Evolutionary conservation across 1,140 invertebrate genomes (phyloP).

Genomic region (Drosophila repleta): DNA sequence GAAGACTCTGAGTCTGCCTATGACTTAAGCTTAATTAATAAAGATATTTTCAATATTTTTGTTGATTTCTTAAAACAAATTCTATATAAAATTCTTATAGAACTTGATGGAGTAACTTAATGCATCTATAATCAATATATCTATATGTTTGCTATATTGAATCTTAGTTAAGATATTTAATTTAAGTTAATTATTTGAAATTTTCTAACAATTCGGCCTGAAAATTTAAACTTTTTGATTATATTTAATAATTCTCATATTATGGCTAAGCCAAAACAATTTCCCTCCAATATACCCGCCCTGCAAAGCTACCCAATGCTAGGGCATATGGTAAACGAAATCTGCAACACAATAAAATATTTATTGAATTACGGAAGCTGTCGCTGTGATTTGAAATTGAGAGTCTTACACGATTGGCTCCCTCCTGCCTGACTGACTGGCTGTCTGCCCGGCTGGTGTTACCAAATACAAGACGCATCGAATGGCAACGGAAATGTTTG

Average conservation of each 20-base stretch:
- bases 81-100: too few relatives aligned
- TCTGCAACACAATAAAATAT: slow-evolving; percentile 68
- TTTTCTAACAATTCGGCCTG: too few relatives aligned
- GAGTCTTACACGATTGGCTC: slow-evolving; percentile 30
- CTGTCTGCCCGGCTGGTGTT: slow-evolving; percentile 17
- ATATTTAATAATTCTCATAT: too few relatives aligned
- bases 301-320: background rate
- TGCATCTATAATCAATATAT: background rate
- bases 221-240: too few relatives aligned
- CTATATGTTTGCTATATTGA: too few relatives aligned
- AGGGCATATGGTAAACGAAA: slow-evolving; percentile 48
- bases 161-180: too few relatives aligned
- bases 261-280: background rate
- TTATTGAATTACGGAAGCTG: slow-evolving; percentile 79
- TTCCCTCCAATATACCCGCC: background rate
- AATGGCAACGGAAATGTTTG: slow-evolving; percentile 10
- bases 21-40: too few relatives aligned
- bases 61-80: too few relatives aligned
- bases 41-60: too few relatives aligned
- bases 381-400: slow-evolving; percentile 62
- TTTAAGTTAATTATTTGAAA: too few relatives aligned
- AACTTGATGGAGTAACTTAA: background rate
- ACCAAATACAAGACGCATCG: slow-evolving; percentile 10
- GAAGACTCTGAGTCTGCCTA: too few relatives aligned
- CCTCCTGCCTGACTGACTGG: too few relatives aligned